These are phyloP conservation scores for Epizoanthus rinbou DNA, from an alignment of 92 coral and sea anemone genomes.

Conservation along the genomic window DNA sequence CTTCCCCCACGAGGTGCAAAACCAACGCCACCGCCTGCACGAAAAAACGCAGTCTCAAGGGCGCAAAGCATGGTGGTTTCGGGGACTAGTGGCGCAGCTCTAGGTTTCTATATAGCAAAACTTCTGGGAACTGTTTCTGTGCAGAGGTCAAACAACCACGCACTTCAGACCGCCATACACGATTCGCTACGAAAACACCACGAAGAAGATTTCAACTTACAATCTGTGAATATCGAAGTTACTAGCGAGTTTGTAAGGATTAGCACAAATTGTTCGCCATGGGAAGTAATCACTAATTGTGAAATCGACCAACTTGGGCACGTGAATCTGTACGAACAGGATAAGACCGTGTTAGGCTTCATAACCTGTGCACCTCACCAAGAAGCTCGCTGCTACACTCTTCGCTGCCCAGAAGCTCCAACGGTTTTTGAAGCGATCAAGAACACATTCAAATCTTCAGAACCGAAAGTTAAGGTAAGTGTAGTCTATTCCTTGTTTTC, in stretches of 20 bases:
- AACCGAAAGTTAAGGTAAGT: slow-evolving; percentile 68
- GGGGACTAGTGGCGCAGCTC: slow-evolving; percentile 48
- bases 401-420: slow-evolving; percentile 77
- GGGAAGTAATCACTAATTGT: slow-evolving; percentile 84
- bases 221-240: slow-evolving; percentile 87
- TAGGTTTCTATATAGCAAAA: slow-evolving; percentile 84
- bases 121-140: slow-evolving; percentile 67
- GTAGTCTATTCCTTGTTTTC: no score
- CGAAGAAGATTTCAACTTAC: slow-evolving; percentile 60
- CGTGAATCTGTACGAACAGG: slow-evolving; percentile 73
- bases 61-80: slow-evolving; percentile 75
- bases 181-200: slow-evolving; percentile 67
- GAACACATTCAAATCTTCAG: slow-evolving; percentile 77
- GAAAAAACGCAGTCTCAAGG: slow-evolving; percentile 52
- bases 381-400: slow-evolving; percentile 77
- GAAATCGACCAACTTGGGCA: slow-evolving; percentile 82
- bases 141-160: slow-evolving; percentile 78
- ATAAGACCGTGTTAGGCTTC: slow-evolving; percentile 69
- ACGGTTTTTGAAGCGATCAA: slow-evolving; percentile 68
- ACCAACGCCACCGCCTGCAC: slow-evolving; percentile 60
- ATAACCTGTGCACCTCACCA: slow-evolving; percentile 71
- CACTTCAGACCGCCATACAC: slow-evolving; percentile 68
- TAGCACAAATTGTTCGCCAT: slow-evolving; percentile 90
- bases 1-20: slow-evolving; percentile 49
- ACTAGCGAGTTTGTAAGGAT: slow-evolving; percentile 79